These are phyloP conservation scores for Tyrophagus putrescentiae DNA, from an alignment of 1,140 invertebrate species.

Conservation along the genomic window DNA sequence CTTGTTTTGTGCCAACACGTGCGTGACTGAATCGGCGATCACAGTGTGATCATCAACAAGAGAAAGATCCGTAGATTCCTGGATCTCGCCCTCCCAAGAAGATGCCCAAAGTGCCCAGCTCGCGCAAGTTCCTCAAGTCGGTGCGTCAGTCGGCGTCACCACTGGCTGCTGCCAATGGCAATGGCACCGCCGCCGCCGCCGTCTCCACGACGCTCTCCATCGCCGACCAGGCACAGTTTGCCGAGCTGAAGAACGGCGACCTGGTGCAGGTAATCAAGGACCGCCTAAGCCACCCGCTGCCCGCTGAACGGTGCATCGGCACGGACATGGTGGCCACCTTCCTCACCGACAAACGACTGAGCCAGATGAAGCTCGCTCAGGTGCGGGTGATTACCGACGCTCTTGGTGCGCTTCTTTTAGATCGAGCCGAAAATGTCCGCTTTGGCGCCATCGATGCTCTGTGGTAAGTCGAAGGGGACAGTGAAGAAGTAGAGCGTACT, in stretches of 20 bases:
- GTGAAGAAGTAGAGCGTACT: background rate
- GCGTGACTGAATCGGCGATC: too few species aligned
- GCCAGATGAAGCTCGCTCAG: background rate
- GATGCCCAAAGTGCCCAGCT: background rate
- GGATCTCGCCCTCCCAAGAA: background rate
- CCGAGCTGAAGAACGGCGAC: background rate
- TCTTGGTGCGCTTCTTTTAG: background rate
- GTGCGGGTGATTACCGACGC: background rate
- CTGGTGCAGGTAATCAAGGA: background rate
- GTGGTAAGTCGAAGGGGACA: background rate
- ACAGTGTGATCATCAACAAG: too few species aligned
- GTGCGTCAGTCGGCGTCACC: background rate
- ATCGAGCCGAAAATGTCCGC: background rate
- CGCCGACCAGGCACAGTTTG: background rate
- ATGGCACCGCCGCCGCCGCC: background rate
- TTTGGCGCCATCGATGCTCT: background rate
- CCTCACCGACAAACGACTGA: background rate
- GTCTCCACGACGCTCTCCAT: background rate
- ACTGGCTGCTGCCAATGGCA: background rate
- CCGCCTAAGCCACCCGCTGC: background rate
- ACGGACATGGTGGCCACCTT: background rate
- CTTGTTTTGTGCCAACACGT: too few species aligned
- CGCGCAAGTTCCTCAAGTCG: constrained; percentile 3
- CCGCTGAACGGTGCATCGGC: constrained; percentile 3
- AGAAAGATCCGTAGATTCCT: background rate